Evolutionary conservation across 2,113 vertebrate species (phyloP).

Genomic region (Etheostoma cragini): DNA sequence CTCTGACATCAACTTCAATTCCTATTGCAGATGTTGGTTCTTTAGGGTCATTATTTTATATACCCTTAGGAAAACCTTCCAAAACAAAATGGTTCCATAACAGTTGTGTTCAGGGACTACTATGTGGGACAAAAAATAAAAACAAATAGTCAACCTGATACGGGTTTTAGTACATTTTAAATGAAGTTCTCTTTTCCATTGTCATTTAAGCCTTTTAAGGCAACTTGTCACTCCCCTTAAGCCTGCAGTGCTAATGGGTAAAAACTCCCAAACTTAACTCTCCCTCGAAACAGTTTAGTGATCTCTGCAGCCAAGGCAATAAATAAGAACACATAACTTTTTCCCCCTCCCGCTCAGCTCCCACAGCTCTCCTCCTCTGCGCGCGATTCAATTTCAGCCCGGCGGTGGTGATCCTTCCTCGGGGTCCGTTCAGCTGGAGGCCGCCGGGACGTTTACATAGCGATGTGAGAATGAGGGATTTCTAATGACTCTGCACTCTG

Average conservation of each 20-base stretch:
- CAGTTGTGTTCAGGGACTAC: constrained; percentile 10
- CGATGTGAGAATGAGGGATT: constrained; percentile 76
- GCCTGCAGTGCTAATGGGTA: constrained; percentile 45
- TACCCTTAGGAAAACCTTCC: neutral
- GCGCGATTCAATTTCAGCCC: constrained; percentile 74
- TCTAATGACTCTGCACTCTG: constrained; percentile 77
- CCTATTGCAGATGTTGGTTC: neutral
- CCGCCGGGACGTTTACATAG: constrained; percentile 68
- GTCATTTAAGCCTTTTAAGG: constrained; percentile 48
- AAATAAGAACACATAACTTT: constrained; percentile 65
- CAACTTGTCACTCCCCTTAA: constrained; percentile 52
- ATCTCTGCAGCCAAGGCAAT: constrained; percentile 66
- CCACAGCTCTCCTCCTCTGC: constrained; percentile 42
- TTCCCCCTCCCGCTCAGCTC: constrained; percentile 3
- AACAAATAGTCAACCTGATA: constrained; percentile 11
- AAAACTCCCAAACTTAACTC: constrained; percentile 55
- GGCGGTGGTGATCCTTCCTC: constrained; percentile 69
- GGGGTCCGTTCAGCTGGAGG: constrained; percentile 64
- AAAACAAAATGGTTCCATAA: neutral
- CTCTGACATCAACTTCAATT: neutral
- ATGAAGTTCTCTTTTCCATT: constrained; percentile 20
- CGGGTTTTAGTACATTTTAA: constrained; percentile 44
- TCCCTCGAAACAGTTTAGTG: constrained; percentile 64
- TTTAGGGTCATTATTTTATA: neutral
- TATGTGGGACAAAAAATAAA: neutral